Evolutionary conservation across 2,797 vertebrate genomes (phyloP), one percentile per base, ranked within the genome.

Genomic region (Crocidura indochinensis): DNA sequence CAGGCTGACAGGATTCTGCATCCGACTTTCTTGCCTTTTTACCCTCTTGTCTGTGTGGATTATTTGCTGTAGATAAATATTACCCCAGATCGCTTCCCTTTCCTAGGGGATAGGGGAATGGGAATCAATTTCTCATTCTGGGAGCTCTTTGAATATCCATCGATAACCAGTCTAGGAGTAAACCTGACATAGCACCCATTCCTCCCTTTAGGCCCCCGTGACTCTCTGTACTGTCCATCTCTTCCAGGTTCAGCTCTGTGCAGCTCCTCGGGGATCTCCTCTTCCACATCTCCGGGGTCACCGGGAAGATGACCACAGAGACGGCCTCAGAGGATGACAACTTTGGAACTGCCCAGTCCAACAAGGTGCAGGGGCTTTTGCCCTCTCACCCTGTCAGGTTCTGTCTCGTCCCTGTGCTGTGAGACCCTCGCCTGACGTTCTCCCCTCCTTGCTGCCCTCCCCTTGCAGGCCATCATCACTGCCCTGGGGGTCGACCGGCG

Each of bases 251-350:
- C 97, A 99, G 99, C 97, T 99, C 99, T 0, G 99, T 99, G 94
- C 99, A 99, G 97, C 98, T 99, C 95, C 99, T 99, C 14, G 99
- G 99, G 91, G 99, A 99, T 95, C 98, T 99, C 88, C 97, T 99
- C 1, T 99, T 99, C 98, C 99, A 99, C 79, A 99, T 99, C 97
- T 99, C 99, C 1, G 99, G 99, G 84, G 99, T 99, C 95, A 99
- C 99, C 1, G 99, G 99, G 82, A 99, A 99, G 98, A 99, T 99
- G 99, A 99, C 99, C 51, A 99, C 99, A 15, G 99, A 99, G 97
- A 99, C 99, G 0, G 99, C 99, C 6, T 99, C 99, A 0, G 99
- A 99, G 94, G 99, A 99, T 27, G 99, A 99, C 97, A 99, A 99
- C 97, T 99, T 99, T 87, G 99, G 99, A 95, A 99, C 99, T 1